Conservation (phyloP, 2,888 invertebrate species). For the Empis livida region DNA sequence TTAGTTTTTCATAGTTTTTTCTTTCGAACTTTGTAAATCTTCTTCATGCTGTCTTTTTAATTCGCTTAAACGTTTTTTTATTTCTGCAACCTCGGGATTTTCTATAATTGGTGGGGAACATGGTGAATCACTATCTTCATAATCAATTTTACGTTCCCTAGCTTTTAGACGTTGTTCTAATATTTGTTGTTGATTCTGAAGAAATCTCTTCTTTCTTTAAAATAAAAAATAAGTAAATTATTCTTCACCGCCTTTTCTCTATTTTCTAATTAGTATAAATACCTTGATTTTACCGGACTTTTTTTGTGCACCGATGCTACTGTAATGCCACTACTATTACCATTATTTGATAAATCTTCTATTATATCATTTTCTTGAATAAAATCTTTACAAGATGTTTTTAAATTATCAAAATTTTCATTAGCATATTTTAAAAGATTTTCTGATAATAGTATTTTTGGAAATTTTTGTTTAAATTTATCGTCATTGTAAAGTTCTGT, state of each 20-base stretch:
- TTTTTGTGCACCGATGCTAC: too few relatives aligned
- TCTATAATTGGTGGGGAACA: conserved; percentile 1
- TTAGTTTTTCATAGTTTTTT: too few relatives aligned
- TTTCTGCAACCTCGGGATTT: neutral
- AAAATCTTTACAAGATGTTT: neutral
- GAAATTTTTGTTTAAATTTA: neutral
- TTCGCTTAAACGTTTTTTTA: neutral
- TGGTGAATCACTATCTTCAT: conserved; percentile 5
- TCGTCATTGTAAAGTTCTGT: conserved; percentile 1
- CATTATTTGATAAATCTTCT: too few relatives aligned
- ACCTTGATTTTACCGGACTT: too few relatives aligned
- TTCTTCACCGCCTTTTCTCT: too few relatives aligned
- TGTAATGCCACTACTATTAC: neutral
- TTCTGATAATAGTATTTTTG: neutral
- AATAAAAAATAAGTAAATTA: too few relatives aligned
- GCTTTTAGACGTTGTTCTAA: neutral
- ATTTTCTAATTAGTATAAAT: too few relatives aligned
- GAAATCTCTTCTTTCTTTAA: neutral
- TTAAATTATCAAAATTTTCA: neutral
- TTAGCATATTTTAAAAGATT: neutral
- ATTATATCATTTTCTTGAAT: neutral
- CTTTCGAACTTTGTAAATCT: too few relatives aligned
- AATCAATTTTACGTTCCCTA: neutral
- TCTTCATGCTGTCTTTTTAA: neutral
- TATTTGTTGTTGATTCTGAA: neutral